A percentile compares a stretch with the other conserved stretches of the same genome.
phyloP scores from a whole-genome alignment of 2,888 invertebrate genomes.

The Ophion ellenae region DNA sequence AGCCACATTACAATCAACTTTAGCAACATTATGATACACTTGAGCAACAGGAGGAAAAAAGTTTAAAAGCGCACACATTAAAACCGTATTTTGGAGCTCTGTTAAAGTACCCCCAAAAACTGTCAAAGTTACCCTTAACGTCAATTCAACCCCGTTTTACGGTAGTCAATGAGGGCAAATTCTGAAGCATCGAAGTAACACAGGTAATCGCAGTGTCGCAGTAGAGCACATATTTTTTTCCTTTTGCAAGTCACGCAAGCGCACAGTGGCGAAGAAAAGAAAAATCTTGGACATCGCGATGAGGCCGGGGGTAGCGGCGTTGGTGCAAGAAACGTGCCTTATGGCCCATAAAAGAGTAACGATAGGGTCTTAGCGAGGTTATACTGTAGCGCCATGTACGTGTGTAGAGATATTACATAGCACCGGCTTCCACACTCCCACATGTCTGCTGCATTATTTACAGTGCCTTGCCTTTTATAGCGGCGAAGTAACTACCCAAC shows the following conservation, averaged over 20 bases:
- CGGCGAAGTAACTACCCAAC: slow-evolving; percentile 38
- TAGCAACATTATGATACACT: too few species aligned
- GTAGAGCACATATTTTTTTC: neutral
- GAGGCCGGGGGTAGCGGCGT: slow-evolving; percentile 3
- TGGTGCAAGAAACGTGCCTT: slow-evolving; percentile 52
- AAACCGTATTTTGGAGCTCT: too few species aligned
- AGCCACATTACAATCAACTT: too few species aligned
- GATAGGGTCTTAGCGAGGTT: slow-evolving; percentile 48
- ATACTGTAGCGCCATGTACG: slow-evolving; percentile 23
- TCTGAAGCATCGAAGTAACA: too few species aligned
- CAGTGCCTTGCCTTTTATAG: slow-evolving; percentile 28
- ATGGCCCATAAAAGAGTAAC: slow-evolving; percentile 60
- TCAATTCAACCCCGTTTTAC: too few species aligned
- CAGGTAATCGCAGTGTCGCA: too few species aligned
- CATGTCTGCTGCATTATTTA: slow-evolving; percentile 6
- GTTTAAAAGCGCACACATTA: too few species aligned
- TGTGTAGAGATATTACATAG: slow-evolving; percentile 15
- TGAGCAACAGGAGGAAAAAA: too few species aligned
- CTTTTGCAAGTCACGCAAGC: slow-evolving; percentile 19
- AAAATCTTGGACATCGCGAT: slow-evolving; percentile 13
- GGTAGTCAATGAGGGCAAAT: too few species aligned
- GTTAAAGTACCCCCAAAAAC: too few species aligned
- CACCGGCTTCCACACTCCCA: slow-evolving; percentile 14
- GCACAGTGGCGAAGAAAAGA: slow-evolving; percentile 17
- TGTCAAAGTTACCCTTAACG: too few species aligned